Evolutionary conservation across 2,888 invertebrate species (phyloP), one percentile per base, ranked within the genome.

Genomic region (Euzetes globulus): DNA sequence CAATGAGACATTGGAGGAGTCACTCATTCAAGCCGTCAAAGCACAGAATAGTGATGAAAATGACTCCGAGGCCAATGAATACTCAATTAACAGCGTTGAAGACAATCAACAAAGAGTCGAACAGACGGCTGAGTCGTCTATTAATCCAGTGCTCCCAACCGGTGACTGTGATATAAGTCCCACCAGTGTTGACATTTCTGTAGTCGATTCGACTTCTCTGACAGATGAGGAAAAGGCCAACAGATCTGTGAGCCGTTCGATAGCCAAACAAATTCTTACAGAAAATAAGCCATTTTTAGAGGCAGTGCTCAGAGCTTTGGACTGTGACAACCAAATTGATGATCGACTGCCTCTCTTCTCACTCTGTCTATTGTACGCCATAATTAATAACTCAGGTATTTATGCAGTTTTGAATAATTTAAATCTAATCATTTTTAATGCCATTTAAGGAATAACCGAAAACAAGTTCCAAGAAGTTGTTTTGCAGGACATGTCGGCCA

Each of bases 311-410:
- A 89, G 90, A 79, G 90, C 94, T 0, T 85, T 98, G 78, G 91
- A 92, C 81, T 93, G 94, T 81, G 86, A 86, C 15, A 94, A 95
- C 81, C 63, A 72, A 68, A 47, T 22, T n/a, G 96, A 96, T 83
- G 98, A 99, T 85, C 97, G 98, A 82, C 88, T 91, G 65, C 90
- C 96, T 7, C 85, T 99, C 76, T 92, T 97, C 82, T 90, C 91
- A 4, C 85, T 98, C 19, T 93, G 95, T 83, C 86, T 98, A 76
- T 87, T 98, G 55, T 95, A 94, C 83, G 94, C 97, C 17, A 87
- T 98, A 83, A 91, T 91, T 76, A 91, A 91, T 82, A 99, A 98
- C 85, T 88, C 88, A 88, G 96, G 98, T 96, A 84, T 19, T 68
- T 84, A 84, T 60, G 7, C 13, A 19, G 19, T n/a, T n/a, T n/a